These are phyloP conservation scores for Pachydiplax longipennis DNA, from an alignment of 2,888 invertebrate species.

Conservation along the genomic window DNA sequence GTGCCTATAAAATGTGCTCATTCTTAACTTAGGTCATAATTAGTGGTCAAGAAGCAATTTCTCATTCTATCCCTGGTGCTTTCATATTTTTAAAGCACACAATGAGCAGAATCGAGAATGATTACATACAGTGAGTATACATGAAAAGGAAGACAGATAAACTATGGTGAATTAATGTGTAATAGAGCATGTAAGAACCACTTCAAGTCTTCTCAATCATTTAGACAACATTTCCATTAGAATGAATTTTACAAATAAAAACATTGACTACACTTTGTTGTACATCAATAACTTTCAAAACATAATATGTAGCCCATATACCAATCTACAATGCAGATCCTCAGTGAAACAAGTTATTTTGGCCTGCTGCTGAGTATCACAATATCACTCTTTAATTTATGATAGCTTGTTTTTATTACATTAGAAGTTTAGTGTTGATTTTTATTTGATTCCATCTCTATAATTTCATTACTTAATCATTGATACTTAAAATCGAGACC, in stretches of 20 bases:
- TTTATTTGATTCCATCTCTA: too few species aligned
- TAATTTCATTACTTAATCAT: neutral
- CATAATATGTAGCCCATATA: neutral
- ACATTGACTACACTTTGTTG: neutral
- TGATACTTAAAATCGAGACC: neutral
- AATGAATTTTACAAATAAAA: neutral
- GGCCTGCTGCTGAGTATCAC: constrained; percentile 22
- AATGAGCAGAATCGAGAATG: neutral
- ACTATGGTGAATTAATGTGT: neutral
- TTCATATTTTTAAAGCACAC: neutral
- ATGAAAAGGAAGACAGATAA: constrained; percentile 23
- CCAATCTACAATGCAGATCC: neutral
- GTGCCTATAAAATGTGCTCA: constrained; percentile 14
- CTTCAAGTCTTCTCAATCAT: neutral
- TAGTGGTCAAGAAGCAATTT: neutral
- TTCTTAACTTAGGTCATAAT: neutral
- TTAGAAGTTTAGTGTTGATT: too few species aligned
- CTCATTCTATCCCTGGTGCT: neutral
- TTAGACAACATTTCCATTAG: neutral
- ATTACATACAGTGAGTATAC: neutral
- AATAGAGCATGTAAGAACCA: neutral
- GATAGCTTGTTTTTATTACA: too few species aligned
- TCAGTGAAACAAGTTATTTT: neutral
- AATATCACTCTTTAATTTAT: neutral
- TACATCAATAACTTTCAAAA: neutral